Evolutionary conservation across 1,140 invertebrate species (phyloP).

Genomic region (Neodiprion fabricii): DNA sequence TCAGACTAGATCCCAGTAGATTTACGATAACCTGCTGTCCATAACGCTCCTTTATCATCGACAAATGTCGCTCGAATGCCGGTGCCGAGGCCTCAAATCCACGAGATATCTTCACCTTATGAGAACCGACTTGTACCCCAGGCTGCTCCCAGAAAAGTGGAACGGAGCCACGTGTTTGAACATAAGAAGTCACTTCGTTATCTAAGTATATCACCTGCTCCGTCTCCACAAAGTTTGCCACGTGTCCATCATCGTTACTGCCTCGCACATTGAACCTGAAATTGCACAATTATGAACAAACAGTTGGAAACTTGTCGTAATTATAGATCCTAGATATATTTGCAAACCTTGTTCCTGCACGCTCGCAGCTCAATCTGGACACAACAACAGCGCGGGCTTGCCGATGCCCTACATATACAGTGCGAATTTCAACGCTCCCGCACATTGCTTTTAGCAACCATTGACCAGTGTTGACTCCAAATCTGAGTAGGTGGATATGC

Average conservation of each 20-base stretch:
- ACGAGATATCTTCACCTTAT: slow-evolving; percentile 96
- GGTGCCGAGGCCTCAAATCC: slow-evolving; percentile 91
- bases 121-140: slow-evolving; percentile 98
- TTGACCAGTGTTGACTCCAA: slow-evolving; percentile 83
- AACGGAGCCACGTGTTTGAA: slow-evolving; percentile 94
- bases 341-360: slow-evolving; percentile 85
- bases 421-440: slow-evolving; percentile 94
- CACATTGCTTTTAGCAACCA: slow-evolving; percentile 96
- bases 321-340: slow-evolving; percentile 16
- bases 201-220: slow-evolving; percentile 96
- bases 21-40: slow-evolving; percentile 93
- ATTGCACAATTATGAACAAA: slow-evolving; percentile 17
- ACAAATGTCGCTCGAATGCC: slow-evolving; percentile 92
- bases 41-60: slow-evolving; percentile 87
- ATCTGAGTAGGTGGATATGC: slow-evolving; percentile 89
- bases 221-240: slow-evolving; percentile 99
- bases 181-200: slow-evolving; percentile 81
- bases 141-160: slow-evolving; percentile 99
- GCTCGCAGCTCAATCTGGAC: slow-evolving; percentile 94
- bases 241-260: slow-evolving; percentile 98
- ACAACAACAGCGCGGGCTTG: slow-evolving; percentile 94
- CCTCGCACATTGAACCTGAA: slow-evolving; percentile 94
- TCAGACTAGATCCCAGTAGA: slow-evolving; percentile 85
- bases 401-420: slow-evolving; percentile 91
- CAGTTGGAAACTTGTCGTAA: too few relatives aligned